These are phyloP conservation scores for Leptothorax acervorum DNA, from an alignment of 2,888 invertebrate genomes.

Conservation along the genomic window DNA sequence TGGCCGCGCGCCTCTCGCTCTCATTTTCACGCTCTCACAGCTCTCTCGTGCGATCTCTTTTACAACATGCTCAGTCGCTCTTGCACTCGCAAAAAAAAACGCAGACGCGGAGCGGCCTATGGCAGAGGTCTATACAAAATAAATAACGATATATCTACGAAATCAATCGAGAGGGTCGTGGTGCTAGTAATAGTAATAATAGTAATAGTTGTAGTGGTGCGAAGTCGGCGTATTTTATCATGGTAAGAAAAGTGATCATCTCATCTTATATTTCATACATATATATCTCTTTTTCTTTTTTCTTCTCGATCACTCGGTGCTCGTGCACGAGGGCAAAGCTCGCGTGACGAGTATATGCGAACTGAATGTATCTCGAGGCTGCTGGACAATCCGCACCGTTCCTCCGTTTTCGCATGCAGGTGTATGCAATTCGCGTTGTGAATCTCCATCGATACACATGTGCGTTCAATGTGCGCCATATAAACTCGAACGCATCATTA, in stretches of 20 bases:
- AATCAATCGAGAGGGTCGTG: conserved; percentile 58
- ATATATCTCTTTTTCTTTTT: background rate
- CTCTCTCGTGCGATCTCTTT: conserved; percentile 58
- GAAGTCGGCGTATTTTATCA: conserved; percentile 59
- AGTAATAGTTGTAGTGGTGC: conserved; percentile 58
- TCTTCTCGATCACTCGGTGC: conserved; percentile 22
- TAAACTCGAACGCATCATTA: conserved; percentile 69
- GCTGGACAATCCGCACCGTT: conserved; percentile 17
- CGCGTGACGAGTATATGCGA: conserved; percentile 30
- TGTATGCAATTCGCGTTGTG: conserved; percentile 64
- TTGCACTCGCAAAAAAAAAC: conserved; percentile 49
- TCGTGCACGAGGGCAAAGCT: conserved; percentile 50
- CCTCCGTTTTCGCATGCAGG: conserved; percentile 49
- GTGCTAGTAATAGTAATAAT: conserved; percentile 26
- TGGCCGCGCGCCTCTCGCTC: conserved; percentile 60
- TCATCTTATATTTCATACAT: background rate
- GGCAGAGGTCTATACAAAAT: conserved; percentile 81
- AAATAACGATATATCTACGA: conserved; percentile 77
- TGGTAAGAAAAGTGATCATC: conserved; percentile 52
- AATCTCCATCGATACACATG: conserved; percentile 68
- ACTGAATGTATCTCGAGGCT: conserved; percentile 30
- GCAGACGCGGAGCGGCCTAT: conserved; percentile 66
- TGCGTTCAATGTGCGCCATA: conserved; percentile 71
- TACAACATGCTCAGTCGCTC: conserved; percentile 64
- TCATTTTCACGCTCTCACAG: conserved; percentile 61